Conservation (phyloP, 2,888 invertebrate genomes). For the Pseudanteris insignis region DNA sequence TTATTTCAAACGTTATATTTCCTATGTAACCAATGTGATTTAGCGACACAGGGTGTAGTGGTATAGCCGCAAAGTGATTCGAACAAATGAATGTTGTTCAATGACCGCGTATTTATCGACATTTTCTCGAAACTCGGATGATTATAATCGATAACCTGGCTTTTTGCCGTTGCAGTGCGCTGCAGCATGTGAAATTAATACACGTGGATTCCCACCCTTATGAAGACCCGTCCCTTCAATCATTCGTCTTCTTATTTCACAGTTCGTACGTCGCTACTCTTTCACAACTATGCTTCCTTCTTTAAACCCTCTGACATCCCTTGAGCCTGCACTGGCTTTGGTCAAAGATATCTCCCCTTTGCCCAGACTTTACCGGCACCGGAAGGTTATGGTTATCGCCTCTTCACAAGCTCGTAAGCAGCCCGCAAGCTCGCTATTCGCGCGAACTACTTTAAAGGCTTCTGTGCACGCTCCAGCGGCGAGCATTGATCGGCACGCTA, state of each 20-base stretch:
- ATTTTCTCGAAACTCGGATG: constrained; percentile 57
- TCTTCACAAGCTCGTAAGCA: constrained; percentile 64
- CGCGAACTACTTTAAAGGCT: constrained; percentile 56
- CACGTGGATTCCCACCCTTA: constrained; percentile 42
- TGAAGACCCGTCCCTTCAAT: constrained; percentile 19
- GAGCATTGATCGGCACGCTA: constrained; percentile 51
- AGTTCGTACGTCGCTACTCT: constrained; percentile 4
- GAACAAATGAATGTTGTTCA: no score
- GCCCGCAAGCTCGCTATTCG: constrained; percentile 55
- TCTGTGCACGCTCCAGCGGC: constrained; percentile 49
- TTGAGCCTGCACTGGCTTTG: no score
- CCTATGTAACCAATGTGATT: no score
- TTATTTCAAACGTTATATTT: no score
- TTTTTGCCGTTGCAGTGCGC: constrained; percentile 20
- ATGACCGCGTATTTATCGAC: constrained; percentile 57
- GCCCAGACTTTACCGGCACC: constrained; percentile 40
- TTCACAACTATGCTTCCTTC: constrained; percentile 16
- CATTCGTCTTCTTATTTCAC: constrained; percentile 4
- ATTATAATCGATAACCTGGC: constrained; percentile 62
- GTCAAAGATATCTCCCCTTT: constrained; percentile 31
- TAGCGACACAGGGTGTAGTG: no score
- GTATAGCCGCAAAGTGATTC: no score
- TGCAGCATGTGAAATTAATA: constrained; percentile 23
- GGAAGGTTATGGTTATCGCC: constrained; percentile 62
- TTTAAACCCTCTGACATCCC: constrained; percentile 3